Percentiles rank a stretch among this genome's conserved stretches.
phyloP scores from a whole-genome alignment of 2,797 vertebrate species.

The Eulemur rubriventer region DNA sequence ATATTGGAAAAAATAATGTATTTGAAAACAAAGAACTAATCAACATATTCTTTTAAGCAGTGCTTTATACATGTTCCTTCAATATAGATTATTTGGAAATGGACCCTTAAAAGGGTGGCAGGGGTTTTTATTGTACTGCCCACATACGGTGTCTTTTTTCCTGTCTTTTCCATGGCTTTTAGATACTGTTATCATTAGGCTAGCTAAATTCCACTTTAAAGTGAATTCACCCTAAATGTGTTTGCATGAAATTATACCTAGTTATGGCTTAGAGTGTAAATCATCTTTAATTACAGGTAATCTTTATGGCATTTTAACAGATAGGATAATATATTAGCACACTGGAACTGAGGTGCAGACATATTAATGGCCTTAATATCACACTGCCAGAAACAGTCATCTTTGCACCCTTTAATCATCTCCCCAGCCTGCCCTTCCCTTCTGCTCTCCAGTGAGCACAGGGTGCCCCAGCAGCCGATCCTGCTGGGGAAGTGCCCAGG shows the following conservation, averaged over 20 bases:
- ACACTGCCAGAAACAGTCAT: slow-evolving; percentile 29
- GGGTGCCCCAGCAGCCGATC: neutral
- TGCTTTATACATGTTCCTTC: neutral
- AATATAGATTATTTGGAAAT: neutral
- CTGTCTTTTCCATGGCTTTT: neutral
- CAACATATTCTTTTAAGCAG: neutral
- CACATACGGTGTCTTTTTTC: neutral
- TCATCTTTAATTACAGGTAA: slow-evolving; percentile 63
- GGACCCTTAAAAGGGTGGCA: neutral
- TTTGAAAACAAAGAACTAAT: neutral
- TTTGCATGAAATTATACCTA: slow-evolving; percentile 34
- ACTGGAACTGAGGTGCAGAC: slow-evolving; percentile 40
- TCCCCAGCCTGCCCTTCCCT: neutral
- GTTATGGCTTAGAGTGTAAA: slow-evolving; percentile 1
- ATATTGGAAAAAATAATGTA: neutral
- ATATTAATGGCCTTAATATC: slow-evolving; percentile 60
- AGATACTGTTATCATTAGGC: neutral
- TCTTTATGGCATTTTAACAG: slow-evolving; percentile 45
- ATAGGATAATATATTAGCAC: slow-evolving; percentile 57
- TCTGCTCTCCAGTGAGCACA: neutral
- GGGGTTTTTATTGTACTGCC: neutral
- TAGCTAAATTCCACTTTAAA: neutral
- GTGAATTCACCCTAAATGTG: neutral
- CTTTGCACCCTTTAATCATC: slow-evolving; percentile 42
- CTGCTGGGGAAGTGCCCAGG: neutral